A percentile compares a stretch with the other conserved stretches of the same genome.
Evolutionary conservation across 2,113 vertebrate genomes (phyloP).

Genomic region (Carettochelys insculpta): DNA sequence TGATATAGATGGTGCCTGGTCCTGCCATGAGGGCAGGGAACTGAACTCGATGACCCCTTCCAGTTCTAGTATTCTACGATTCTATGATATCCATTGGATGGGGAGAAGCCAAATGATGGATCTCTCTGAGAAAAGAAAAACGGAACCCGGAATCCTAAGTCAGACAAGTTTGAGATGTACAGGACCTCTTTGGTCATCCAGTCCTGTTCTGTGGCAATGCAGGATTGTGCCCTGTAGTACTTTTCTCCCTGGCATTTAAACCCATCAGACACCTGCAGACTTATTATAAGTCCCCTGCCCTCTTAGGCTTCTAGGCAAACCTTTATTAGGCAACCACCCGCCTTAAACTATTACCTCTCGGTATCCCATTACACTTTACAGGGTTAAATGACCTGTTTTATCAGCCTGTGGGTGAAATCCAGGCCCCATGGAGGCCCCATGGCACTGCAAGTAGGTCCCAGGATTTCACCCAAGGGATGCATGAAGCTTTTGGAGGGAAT

Average conservation of each 20-base stretch:
- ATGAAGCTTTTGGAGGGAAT: neutral
- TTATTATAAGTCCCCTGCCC: neutral
- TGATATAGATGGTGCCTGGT: too few species aligned
- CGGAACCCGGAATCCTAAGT: neutral
- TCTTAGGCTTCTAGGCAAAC: neutral
- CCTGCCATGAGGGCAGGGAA: too few species aligned
- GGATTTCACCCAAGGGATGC: neutral
- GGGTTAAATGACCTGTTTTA: neutral
- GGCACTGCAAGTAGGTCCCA: neutral
- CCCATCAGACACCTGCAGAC: neutral
- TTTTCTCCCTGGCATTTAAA: too few species aligned
- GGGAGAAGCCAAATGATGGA: too few species aligned
- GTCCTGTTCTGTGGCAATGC: neutral
- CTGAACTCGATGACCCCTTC: too few species aligned
- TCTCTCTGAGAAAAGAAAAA: neutral
- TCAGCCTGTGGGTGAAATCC: neutral
- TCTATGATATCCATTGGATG: too few species aligned
- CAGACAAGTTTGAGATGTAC: neutral
- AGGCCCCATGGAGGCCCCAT: neutral
- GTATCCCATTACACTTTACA: neutral
- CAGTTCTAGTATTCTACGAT: too few species aligned
- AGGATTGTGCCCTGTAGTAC: neutral
- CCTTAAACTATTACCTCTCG: neutral
- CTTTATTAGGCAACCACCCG: neutral
- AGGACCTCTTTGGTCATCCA: neutral